Base-by-base conservation (phyloP, 2,113 vertebrate species). In the Hipposideros armiger region DNA sequence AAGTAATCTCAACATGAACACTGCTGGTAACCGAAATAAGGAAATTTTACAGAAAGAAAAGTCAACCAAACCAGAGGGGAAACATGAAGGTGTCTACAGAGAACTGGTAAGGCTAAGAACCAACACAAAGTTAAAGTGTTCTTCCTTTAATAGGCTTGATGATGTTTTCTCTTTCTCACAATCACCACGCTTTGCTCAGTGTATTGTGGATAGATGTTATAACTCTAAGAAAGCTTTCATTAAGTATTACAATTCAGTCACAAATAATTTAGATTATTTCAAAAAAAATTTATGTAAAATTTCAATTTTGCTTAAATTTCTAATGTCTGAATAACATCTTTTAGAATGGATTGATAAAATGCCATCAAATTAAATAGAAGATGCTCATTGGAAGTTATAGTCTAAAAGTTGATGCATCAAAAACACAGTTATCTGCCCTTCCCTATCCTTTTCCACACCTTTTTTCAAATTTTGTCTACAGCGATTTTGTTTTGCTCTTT, bases 41-140 rank as follows among this genome's bases (percentile, higher is more conserved):
- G 99, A 99, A 74, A 97, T 98, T 10, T 99, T 99, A 98, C 99
- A 99, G 89, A 99, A 98, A 91, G 99, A 99, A 96, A 98, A 99
- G 97, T 95, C 96, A 72, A 97, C 98, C 97, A 99, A 98, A 97
- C 95, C 98, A 54, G 99, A 99, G 62, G 99, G 98, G 93, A 99
- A 99, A 97, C 98, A 99, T 66, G 99, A 99, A 97, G 99, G 99
- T 93, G 99, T 99, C 97, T 99, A 99, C 97, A 98, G 99, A 98
- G 99, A 99, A 95, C 98, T 99, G 99, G 99, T 99, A 99, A 99
- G 99, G 45, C 91, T 66, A 26, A 82, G 28, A 47, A 93, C 24
- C 24, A 76, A 4, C 69, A 87, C 92, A 91, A 56, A 72, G 20
- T 96, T 80, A 80, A n/a, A 50, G 16, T 66, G 4, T 67, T 84